Conservation (phyloP, 2,888 invertebrate species). For the Plemyria rubiginata region DNA sequence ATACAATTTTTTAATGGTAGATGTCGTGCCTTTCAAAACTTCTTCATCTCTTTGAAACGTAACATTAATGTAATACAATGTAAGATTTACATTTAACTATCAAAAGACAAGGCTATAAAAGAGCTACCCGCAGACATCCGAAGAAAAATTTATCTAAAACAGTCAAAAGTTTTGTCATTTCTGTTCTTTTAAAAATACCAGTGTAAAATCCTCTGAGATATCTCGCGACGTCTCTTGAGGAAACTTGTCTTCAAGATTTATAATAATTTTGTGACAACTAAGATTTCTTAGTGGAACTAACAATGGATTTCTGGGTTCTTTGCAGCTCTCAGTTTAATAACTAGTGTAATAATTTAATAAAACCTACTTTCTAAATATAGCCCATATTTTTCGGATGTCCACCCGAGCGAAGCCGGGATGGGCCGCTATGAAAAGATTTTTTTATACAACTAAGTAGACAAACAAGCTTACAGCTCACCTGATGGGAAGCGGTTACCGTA, state of each 20-base stretch:
- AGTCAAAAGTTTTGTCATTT: slow-evolving; percentile 38
- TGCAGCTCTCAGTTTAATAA: slow-evolving; percentile 17
- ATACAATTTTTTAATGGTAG: too few species aligned
- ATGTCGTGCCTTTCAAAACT: too few species aligned
- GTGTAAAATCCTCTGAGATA: slow-evolving; percentile 39
- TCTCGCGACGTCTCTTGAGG: slow-evolving; percentile 32
- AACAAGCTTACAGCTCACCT: too few species aligned
- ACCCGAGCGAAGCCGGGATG: too few species aligned
- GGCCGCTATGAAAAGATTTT: too few species aligned
- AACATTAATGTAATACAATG: not conserved
- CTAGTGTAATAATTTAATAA: slow-evolving; percentile 22
- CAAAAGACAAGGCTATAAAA: slow-evolving; percentile 9
- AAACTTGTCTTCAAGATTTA: slow-evolving; percentile 44
- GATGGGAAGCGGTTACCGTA: too few species aligned
- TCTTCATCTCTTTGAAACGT: too few species aligned
- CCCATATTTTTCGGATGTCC: too few species aligned
- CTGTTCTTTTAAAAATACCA: slow-evolving; percentile 33
- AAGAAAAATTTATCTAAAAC: slow-evolving; percentile 36
- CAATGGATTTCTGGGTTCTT: slow-evolving; percentile 13
- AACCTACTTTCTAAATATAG: too few species aligned
- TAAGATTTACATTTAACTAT: not conserved
- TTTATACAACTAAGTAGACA: too few species aligned
- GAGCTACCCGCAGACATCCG: slow-evolving; percentile 1
- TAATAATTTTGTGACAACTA: slow-evolving; percentile 42
- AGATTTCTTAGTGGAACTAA: slow-evolving; percentile 34